Base-by-base conservation (phyloP, 2,113 vertebrate genomes). In the Castor canadensis region DNA sequence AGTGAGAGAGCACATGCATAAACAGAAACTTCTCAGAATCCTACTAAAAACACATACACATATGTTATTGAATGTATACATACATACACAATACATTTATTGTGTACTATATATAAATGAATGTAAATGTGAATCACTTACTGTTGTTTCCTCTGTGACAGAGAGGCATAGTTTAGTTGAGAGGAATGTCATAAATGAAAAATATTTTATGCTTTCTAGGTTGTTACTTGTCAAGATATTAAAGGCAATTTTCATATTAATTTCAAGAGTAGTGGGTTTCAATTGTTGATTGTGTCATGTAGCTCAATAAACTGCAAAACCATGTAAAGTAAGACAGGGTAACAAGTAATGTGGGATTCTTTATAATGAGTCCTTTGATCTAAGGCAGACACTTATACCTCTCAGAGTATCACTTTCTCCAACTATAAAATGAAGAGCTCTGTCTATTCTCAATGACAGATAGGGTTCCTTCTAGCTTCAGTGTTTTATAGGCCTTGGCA, bases 211-310 rank as follows among this genome's bases (percentile, higher is more conserved):
- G 52, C 60, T 88, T 95, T 94, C 60, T 91, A 43, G 45, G 49
- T 69, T 86, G 35, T 91, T 79, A 35, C 7, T 87, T 86, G 54
- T 56, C 75, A 93, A 92, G 62, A 45, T 84, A 56, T 71, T 28
- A 56, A 56, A 79, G 73, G 11, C 15, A 89, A 79, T 75, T 75
- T 94, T 1, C 54, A 88, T 82, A 85, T 88, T 95, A 71, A 91
- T 73, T 92, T 94, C n/a, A 54, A 82, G 22, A 89, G 62, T 22
- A 30, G 16, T 52, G 67, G 49, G 4, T 93, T 88, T 86, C 30
- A 87, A 9, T 71, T 49, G 20, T n/a, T 49, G n/a, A 73, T 32
- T 80, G 40, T 45, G 38, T 72, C 79, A 81, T 6, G 3, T 19
- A 86, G 43, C 10, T 43, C 26, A 60, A 28, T 60, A 20, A 47